A percentile compares a stretch with the other conserved stretches of the same genome.
Conservation (phyloP, 2,113 vertebrate genomes). For the Sinocyclocheilus anshuiensis region DNA sequence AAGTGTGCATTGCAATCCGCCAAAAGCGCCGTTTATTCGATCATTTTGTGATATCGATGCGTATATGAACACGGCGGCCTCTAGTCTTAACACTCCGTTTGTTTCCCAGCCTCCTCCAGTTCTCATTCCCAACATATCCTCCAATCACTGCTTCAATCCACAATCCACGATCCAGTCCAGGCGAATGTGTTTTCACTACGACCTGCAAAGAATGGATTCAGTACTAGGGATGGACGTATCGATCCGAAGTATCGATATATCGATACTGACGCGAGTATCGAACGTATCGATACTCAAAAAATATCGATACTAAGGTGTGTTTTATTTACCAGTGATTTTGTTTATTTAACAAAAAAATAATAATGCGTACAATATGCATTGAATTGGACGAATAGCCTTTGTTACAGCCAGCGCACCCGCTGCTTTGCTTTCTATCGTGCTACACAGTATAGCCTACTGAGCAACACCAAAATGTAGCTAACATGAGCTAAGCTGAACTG, state of each 20-base stretch:
- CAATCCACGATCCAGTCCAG: slow-evolving; percentile 24
- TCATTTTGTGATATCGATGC: background rate
- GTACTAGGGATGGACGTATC: no score
- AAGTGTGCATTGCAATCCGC: background rate
- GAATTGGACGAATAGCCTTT: no score
- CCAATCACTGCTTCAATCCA: slow-evolving; percentile 20
- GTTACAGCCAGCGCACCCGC: background rate
- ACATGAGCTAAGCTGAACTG: no score
- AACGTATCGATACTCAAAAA: no score
- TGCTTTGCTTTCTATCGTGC: background rate
- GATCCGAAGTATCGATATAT: no score
- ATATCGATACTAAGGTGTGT: no score
- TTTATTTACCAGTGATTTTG: no score
- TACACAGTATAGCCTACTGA: no score
- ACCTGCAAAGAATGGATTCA: background rate
- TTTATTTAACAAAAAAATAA: no score
- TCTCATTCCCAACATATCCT: slow-evolving; percentile 28
- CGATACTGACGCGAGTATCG: no score
- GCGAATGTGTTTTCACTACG: background rate
- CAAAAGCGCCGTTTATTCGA: background rate
- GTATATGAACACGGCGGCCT: slow-evolving; percentile 6
- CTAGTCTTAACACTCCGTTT: slow-evolving; percentile 3
- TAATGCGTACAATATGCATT: no score
- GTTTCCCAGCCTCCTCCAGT: slow-evolving; percentile 26
- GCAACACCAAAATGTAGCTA: no score